Base-by-base conservation (phyloP, 35 echinoderm and acorn worm species). In the Patiria miniata region DNA sequence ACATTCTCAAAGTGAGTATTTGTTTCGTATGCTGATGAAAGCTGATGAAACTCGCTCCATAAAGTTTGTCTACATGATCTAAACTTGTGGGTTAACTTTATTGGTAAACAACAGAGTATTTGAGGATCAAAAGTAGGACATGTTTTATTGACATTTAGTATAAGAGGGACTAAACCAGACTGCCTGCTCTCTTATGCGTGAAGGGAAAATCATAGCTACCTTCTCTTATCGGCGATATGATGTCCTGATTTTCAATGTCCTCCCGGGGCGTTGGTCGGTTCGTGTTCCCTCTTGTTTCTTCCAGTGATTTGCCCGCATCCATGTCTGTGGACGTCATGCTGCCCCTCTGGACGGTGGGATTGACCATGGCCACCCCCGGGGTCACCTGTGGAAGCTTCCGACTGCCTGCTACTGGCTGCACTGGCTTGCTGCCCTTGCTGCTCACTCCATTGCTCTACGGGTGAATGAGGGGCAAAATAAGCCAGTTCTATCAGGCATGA, bases 191-290 rank as follows among this genome's bases (percentile, higher is more conserved):
- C n/a, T n/a, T n/a, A n/a, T n/a, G n/a, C n/a, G n/a, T n/a, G n/a
- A n/a, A n/a, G n/a, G 42, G 42, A 12, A 47, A 12, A 6, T 47
- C 42, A 4, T 47, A 6, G 42, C 26, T 33, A 90, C 87, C 87
- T 77, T 90, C 87, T 77, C 87, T 90, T 26, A 90, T 61, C 47
- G 87, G 87, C 19, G 87, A 90, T 28, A 90, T 90, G 61, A 90
- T 77, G 47, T 90, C 87, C 79, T 83, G 60, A 40, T 81, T 90
- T 32, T 90, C 87, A 17, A 90, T 56, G 8, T 90, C 60, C 16
- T 83, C 34, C 4, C 56, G 19, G 0, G 78, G 78, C 68, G 80
- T 42, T 15, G 79, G n/a, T 10, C 53, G 44, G 34, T 87, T 50
- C 18, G 39, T 51, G 26, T 32, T 78, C 29, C 53, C 68, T 18